Conservation (phyloP, 2,888 invertebrate species). For the Keiferia lycopersicella region DNA sequence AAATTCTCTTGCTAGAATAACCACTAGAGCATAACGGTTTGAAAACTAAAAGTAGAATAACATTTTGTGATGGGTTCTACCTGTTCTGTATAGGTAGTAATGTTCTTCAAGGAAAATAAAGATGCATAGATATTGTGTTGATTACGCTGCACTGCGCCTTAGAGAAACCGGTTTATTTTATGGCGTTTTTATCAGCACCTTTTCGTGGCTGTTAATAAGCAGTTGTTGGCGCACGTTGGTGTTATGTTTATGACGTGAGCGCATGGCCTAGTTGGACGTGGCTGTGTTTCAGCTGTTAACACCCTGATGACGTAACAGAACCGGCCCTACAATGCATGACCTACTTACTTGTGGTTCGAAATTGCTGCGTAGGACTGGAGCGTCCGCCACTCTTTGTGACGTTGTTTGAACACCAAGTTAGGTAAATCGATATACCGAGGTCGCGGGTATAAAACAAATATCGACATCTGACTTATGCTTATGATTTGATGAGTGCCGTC, state of each 20-base stretch:
- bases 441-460: slow-evolving; percentile 43
- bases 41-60: neutral
- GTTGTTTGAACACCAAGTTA: slow-evolving; percentile 34
- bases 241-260: slow-evolving; percentile 62
- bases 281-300: slow-evolving; percentile 56
- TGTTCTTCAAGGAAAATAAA: neutral
- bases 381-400: slow-evolving; percentile 38
- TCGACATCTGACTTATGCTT: slow-evolving; percentile 31
- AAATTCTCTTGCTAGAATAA: neutral
- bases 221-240: slow-evolving; percentile 46
- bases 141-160: slow-evolving; percentile 36
- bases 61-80: neutral
- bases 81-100: neutral
- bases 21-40: neutral
- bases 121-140: neutral
- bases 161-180: slow-evolving; percentile 53
- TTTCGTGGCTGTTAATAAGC: slow-evolving; percentile 33
- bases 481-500: slow-evolving; percentile 51
- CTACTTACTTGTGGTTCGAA: slow-evolving; percentile 48
- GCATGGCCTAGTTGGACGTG: slow-evolving; percentile 72
- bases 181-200: slow-evolving; percentile 59
- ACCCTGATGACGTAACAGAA: slow-evolving; percentile 59
- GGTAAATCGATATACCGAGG: slow-evolving; percentile 37
- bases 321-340: slow-evolving; percentile 47
- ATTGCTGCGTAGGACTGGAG: slow-evolving; percentile 44